These are phyloP conservation scores for Narcine bancroftii DNA, from an alignment of 2,113 vertebrate species.

Conservation along the genomic window DNA sequence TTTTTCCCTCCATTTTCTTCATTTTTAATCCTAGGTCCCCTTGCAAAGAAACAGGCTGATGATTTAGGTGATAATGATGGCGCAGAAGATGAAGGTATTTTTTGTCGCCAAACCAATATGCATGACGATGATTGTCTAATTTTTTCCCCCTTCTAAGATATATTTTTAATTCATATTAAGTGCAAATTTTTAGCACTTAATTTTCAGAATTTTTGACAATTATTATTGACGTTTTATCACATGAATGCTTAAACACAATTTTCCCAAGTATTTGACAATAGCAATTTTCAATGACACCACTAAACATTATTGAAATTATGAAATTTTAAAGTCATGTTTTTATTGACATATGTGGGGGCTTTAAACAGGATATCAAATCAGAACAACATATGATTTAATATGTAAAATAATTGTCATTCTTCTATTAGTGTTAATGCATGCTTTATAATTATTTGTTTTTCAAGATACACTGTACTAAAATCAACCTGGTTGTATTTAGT, in stretches of 20 bases:
- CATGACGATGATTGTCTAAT: constrained; percentile 84
- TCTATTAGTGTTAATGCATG: background rate
- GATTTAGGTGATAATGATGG: constrained; percentile 99
- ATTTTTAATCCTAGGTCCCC: constrained; percentile 99
- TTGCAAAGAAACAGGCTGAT: constrained; percentile 99
- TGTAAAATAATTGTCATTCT: background rate
- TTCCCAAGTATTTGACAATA: constrained; percentile 18
- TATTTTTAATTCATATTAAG: constrained; percentile 89
- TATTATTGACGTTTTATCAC: constrained; percentile 72
- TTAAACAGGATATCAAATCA: background rate
- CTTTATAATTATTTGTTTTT: constrained; percentile 11
- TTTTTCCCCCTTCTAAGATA: constrained; percentile 73
- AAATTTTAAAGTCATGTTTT: background rate
- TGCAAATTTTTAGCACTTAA: constrained; percentile 68
- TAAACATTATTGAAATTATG: constrained; percentile 44
- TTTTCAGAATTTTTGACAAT: constrained; percentile 97
- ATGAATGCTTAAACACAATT: constrained; percentile 28
- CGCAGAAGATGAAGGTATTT: constrained; percentile 99
- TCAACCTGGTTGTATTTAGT: background rate
- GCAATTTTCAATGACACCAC: constrained; percentile 54
- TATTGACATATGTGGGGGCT: background rate
- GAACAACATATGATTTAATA: background rate
- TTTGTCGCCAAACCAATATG: constrained; percentile 87
- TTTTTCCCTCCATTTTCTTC: constrained; percentile 87
- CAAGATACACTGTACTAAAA: background rate